These are phyloP conservation scores for Tetheella fluctuosa DNA, from an alignment of 2,888 invertebrate genomes.

Conservation along the genomic window DNA sequence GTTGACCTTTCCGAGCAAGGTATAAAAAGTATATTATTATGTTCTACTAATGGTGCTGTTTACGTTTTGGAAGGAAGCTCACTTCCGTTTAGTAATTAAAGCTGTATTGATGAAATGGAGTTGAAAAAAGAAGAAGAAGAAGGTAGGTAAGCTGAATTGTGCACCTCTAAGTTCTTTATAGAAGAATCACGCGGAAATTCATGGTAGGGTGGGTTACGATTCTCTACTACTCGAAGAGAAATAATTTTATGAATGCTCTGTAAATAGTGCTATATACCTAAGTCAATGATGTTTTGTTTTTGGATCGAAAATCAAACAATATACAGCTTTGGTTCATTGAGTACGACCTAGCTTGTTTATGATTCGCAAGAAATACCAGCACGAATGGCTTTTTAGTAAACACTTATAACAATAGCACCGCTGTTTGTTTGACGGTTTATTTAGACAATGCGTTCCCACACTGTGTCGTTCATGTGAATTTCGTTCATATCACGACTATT, in stretches of 20 bases:
- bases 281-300: slow-evolving; percentile 18
- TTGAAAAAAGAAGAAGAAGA: too few relatives aligned
- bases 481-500: slow-evolving; percentile 1
- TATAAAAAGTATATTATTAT: too few relatives aligned
- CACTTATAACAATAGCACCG: slow-evolving; percentile 45
- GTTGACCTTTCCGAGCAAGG: too few relatives aligned
- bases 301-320: slow-evolving; percentile 12
- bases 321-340: slow-evolving; percentile 14
- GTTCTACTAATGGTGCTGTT: too few relatives aligned
- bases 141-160: too few relatives aligned
- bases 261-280: slow-evolving; percentile 19
- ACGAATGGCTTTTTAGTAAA: slow-evolving; percentile 42
- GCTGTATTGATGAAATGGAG: too few relatives aligned
- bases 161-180: too few relatives aligned
- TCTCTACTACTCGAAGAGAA: too few relatives aligned
- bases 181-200: too few relatives aligned
- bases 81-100: too few relatives aligned
- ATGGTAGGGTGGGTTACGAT: too few relatives aligned
- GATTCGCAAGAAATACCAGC: slow-evolving; percentile 29
- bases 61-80: too few relatives aligned
- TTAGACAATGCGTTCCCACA: slow-evolving; percentile 39
- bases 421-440: slow-evolving; percentile 36
- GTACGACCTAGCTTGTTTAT: slow-evolving; percentile 27
- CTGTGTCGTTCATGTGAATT: slow-evolving; percentile 25
- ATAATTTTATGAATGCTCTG: background rate